Conservation (phyloP, 2,888 invertebrate genomes). For the Tenthredo notha region DNA sequence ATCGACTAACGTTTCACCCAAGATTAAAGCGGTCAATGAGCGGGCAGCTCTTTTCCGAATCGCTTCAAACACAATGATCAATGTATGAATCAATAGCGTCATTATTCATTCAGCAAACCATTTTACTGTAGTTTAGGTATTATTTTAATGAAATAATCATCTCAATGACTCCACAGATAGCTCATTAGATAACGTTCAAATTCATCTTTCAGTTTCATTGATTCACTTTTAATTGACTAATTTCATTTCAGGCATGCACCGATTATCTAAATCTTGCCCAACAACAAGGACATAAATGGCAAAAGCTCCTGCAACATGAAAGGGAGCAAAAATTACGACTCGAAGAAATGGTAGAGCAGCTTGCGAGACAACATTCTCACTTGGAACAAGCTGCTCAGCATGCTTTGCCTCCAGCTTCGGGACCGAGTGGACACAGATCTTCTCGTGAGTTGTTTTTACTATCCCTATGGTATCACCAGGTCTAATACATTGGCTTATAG, state of each 20-base stretch:
- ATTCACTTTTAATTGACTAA: not conserved
- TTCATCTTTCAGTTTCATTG: not conserved
- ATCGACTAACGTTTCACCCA: slow-evolving; percentile 84
- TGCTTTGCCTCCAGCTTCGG: slow-evolving; percentile 74
- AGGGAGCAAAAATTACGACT: slow-evolving; percentile 95
- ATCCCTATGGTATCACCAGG: slow-evolving; percentile 8
- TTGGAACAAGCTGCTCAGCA: slow-evolving; percentile 95
- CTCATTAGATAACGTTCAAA: not conserved
- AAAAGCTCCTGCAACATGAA: slow-evolving; percentile 95
- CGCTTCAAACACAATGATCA: slow-evolving; percentile 98
- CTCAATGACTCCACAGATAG: not conserved
- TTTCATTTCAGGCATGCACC: slow-evolving; percentile 86
- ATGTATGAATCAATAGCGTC: slow-evolving; percentile 82
- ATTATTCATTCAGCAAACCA: not conserved
- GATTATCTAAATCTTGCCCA: slow-evolving; percentile 96
- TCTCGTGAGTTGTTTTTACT: slow-evolving; percentile 70
- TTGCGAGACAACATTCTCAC: slow-evolving; percentile 97
- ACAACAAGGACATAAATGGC: slow-evolving; percentile 95
- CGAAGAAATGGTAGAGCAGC: slow-evolving; percentile 98
- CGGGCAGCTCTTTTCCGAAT: slow-evolving; percentile 97
- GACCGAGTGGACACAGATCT: slow-evolving; percentile 71
- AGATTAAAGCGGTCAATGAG: slow-evolving; percentile 94
- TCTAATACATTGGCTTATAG: not conserved
- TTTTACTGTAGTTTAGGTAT: not conserved
- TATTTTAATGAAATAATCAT: not conserved